Base-by-base conservation (phyloP, 2,113 vertebrate species). In the Microtus richardsoni region DNA sequence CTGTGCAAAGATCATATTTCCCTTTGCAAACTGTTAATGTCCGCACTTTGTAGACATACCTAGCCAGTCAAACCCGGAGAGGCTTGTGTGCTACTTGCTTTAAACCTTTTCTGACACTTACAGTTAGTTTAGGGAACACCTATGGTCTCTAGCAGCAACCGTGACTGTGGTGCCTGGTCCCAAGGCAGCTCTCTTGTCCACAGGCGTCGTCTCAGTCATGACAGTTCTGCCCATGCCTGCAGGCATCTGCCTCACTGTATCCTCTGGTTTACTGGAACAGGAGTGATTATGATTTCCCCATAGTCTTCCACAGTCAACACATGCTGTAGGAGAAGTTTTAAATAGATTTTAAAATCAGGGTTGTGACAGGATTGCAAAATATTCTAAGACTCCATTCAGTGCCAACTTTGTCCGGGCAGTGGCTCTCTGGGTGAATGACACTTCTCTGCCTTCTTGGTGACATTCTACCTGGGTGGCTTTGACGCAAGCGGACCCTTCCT, bases 161-260 rank as follows among this genome's bases (percentile, higher is more conserved):
- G 1, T 3, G 24, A 17, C 66, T 26, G 0, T 5, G 30, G 80
- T 0, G 9, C 9, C 36, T 36, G 22, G 19, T 66, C 73, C 28
- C 5, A 0, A 30, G 3, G 73, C 10, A 1, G 13, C 28, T 1
- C 0, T 9, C 58, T 24, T 26, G 11, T 8, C 1, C 44, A 13
- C 22, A 0, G 1, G 3, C 5, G 17, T 19, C 3, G 0, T 47
- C 17, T 30, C 17, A 1, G 41, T 47, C 39, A 1, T 13, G 10
- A 5, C 6, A 2, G 2, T 17, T 28, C 84, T 60, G 26, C 36
- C 30, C 11, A 47, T 33, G 44, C 16, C 9, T 0, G 22, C 36
- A 66, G n/a, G 11, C 39, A 41, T 47, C 94, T 73, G 3, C 49
- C 73, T 62, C 80, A 0, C 11, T 39, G 10, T 19, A 92, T 49